Percentiles rank a stretch among this genome's conserved stretches.
phyloP scores from a whole-genome alignment of 1,140 invertebrate genomes.

The Sinella curviseta region DNA sequence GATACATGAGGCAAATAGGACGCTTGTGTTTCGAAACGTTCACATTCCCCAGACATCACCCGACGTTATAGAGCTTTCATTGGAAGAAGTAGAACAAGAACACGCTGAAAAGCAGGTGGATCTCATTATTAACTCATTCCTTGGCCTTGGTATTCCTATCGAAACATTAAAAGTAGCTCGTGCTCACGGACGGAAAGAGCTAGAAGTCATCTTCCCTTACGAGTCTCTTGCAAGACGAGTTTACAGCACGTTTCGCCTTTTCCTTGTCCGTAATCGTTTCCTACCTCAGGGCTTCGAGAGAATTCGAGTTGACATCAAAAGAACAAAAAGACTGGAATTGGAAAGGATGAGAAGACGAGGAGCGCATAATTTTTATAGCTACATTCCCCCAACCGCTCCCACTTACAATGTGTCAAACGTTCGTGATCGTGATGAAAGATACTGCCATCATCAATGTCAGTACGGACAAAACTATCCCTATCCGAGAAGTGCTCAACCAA shows the following conservation, averaged over 20 bases:
- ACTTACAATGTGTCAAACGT: conserved; percentile 33
- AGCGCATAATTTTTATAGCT: conserved; percentile 30
- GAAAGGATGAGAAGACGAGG: conserved; percentile 36
- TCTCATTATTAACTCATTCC: conserved; percentile 37
- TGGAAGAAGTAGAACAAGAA: conserved; percentile 39
- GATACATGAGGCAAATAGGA: conserved; percentile 36
- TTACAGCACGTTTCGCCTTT: conserved; percentile 33
- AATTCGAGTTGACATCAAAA: conserved; percentile 37
- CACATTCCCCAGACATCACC: conserved; percentile 32
- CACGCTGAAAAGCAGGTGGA: conserved; percentile 40
- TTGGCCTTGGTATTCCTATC: conserved; percentile 36
- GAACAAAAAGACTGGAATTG: conserved; percentile 40
- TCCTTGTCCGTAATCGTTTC: conserved; percentile 29
- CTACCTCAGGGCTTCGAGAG: conserved; percentile 36
- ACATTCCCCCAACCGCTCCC: conserved; percentile 28
- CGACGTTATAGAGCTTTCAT: conserved; percentile 36
- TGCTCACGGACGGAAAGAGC: conserved; percentile 30
- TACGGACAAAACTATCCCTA: neutral
- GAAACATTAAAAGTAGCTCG: conserved; percentile 34
- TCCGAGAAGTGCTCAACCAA: conserved; percentile 35
- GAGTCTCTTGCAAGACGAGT: conserved; percentile 35
- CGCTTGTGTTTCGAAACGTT: conserved; percentile 35
- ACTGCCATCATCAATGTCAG: conserved; percentile 7
- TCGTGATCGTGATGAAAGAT: neutral
- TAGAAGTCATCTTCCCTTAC: conserved; percentile 39